Base-by-base conservation (phyloP, 2,113 vertebrate species). In the Ptilonorhynchus violaceus region DNA sequence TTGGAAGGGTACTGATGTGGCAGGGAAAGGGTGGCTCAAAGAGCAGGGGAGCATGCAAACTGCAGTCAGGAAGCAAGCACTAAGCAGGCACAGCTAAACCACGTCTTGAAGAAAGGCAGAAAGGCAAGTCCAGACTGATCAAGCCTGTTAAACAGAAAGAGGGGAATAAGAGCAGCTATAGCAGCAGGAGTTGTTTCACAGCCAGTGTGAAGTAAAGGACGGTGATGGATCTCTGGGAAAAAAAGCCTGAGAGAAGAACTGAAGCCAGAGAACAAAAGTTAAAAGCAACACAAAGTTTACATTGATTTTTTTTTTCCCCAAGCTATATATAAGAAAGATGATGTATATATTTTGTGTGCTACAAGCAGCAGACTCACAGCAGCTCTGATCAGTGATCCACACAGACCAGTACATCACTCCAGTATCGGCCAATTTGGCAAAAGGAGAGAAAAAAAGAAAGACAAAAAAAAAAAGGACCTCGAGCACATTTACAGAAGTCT, bases 71-170 rank as follows among this genome's bases (percentile, higher is more conserved):
- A 77, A 93, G 68, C 35, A 60, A 89, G 67, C n/a, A 17, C 24
- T 33, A 66, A 79, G 77, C 58, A 85, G 81, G 81, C 89, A 89
- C 2, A 62, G 89, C 74, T 92, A 93, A 88, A 79, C 49, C 85
- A 85, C 19, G 2, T 62, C 88, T 95, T 85, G 19, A 92, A 81
- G 85, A 58, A 94, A 91, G 2, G 77, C 81, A 95, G 89, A 87
- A 89, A 95, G 89, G 93, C 92, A 91, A 92, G 93, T 39, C 82
- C 84, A 88, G 89, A 82, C 91, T 68, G 49, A 96, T 93, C 94
- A 93, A 75, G 73, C 52, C 66, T 85, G 70, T 66, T 93, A 83
- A 89, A 89, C 64, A 83, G 53, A 84, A 72, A 95, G 27, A 76
- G 81, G 24, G n/a, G 78, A 46, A 4, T 35, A 69, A 80, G 63